Evolutionary conservation across 2,888 invertebrate species (phyloP).

Genomic region (Noctua fimbriata): DNA sequence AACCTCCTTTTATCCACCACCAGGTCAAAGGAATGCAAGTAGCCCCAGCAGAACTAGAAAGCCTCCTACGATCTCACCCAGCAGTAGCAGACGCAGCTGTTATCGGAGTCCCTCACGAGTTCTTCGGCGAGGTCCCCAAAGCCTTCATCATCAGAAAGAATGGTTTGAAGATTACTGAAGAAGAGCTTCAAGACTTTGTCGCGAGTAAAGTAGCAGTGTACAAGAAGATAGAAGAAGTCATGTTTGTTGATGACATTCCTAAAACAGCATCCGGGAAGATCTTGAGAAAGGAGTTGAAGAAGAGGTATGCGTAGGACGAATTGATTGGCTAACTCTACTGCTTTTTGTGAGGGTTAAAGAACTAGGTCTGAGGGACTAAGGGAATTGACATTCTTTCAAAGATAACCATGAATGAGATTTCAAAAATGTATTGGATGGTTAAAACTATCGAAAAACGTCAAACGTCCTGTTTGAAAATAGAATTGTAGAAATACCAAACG

Average conservation of each 20-base stretch:
- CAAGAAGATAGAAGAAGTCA: conserved; percentile 93
- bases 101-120: conserved; percentile 93
- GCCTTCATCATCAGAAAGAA: conserved; percentile 93
- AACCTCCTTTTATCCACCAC: background rate
- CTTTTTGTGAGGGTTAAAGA: background rate
- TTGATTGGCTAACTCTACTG: background rate
- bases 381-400: background rate
- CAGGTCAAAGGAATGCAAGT: conserved; percentile 94
- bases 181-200: conserved; percentile 89
- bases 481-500: background rate
- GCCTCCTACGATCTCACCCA: conserved; percentile 93
- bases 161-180: conserved; percentile 83
- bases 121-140: conserved; percentile 94
- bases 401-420: background rate
- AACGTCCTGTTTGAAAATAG: background rate
- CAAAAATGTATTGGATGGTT: background rate
- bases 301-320: conserved; percentile 78
- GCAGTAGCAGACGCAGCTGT: conserved; percentile 96
- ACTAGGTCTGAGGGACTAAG: background rate
- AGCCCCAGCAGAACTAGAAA: conserved; percentile 97
- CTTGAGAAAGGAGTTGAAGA: conserved; percentile 92
- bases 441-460: background rate
- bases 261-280: conserved; percentile 95
- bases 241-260: conserved; percentile 93
- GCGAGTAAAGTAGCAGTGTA: conserved; percentile 93